Evolutionary conservation across 2,797 vertebrate genomes (phyloP).

Genomic region (Poecilia picta): DNA sequence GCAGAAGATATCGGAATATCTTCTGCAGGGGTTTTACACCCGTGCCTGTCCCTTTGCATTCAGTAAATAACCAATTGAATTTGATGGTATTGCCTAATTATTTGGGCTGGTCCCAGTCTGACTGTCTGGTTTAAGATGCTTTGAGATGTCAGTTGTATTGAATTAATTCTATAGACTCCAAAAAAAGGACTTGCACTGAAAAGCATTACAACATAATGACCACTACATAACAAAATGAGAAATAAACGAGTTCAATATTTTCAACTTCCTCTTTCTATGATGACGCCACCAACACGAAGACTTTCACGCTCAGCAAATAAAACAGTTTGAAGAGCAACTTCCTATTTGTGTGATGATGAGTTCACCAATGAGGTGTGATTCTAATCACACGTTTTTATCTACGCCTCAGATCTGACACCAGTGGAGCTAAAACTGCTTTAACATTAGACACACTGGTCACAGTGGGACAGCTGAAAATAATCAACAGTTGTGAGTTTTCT

Average conservation of each 20-base stretch:
- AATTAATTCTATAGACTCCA: neutral
- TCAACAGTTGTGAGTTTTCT: neutral
- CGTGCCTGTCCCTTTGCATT: too few species aligned
- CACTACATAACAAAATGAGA: neutral
- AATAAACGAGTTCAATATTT: neutral
- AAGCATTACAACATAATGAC: neutral
- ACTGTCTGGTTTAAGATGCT: neutral
- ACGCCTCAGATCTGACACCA: neutral
- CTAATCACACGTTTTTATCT: neutral
- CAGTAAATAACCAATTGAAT: neutral
- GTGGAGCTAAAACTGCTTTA: neutral
- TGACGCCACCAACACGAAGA: neutral
- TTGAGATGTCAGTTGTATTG: neutral
- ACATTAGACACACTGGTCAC: too few species aligned
- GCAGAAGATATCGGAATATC: too few species aligned
- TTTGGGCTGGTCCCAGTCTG: neutral
- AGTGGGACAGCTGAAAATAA: too few species aligned
- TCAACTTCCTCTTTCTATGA: neutral
- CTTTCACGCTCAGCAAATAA: conserved; percentile 32
- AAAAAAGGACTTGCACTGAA: neutral
- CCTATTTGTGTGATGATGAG: neutral
- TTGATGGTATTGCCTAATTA: neutral
- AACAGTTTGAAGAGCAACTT: neutral
- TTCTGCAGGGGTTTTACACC: too few species aligned
- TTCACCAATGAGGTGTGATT: neutral